Evolutionary conservation across 2,797 vertebrate genomes (phyloP), one percentile per base, ranked within the genome.

Genomic region (Malacoraja senta): DNA sequence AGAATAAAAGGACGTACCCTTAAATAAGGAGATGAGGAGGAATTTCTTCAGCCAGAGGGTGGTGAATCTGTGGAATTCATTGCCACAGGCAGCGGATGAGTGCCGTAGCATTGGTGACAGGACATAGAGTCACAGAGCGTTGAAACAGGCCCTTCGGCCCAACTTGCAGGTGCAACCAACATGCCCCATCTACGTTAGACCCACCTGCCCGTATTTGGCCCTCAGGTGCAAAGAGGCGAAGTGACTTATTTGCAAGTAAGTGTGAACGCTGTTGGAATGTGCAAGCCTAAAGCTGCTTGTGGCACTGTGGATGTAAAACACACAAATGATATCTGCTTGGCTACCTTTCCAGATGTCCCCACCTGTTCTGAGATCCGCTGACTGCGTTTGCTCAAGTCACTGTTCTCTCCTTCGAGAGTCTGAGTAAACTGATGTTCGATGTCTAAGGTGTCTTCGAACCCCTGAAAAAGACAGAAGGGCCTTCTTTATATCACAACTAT

Each of bases 361-460:
- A 97, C 97, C 97, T 97, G 97, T 94, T 97, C 96, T 19, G 96
- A 96, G 88, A 98, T 96, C 94, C 96, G 94, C 93, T 95, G 97
- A 93, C 96, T 96, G 94, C 97, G 97, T 78, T 95, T 94, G 76
- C 93, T 96, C 95, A 58, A 95, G 94, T 88, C 95, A 2, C 93
- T 95, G 72, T 93, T 65, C 76, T 94, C 93, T 61, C 6, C 86
- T 35, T 93, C 93, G 58, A 94, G 93, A n/a, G 81, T 94, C 93
- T 61, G 93, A 32, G 93, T 17, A 35, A 77, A 94, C 94, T 93
- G 93, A 44, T 84, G 84, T 21, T 93, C 93, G 9, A 80, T 65
- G 53, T 91, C 93, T 32, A 12, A 72, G 26, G 94, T 93, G 63
- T 93, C 94, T 0, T 78, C 93, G 74, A 93, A 91, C 8, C 84